Conservation (phyloP, 2,797 vertebrate species). For the Agapornis canus region DNA sequence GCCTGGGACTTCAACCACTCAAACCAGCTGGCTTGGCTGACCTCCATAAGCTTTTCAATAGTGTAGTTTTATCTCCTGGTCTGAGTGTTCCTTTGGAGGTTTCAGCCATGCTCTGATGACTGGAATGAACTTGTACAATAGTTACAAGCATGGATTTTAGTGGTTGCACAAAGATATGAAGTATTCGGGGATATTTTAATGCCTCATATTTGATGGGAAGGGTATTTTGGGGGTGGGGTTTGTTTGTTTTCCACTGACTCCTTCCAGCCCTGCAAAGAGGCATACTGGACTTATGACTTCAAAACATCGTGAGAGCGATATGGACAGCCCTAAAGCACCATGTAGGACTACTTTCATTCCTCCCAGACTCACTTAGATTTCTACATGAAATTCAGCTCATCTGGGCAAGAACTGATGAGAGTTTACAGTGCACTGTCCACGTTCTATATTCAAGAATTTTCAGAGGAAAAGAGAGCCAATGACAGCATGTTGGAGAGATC, state of each 20-base stretch:
- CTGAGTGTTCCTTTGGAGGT: not conserved
- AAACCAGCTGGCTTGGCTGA: not conserved
- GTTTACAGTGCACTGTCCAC: not conserved
- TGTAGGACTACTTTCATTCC: not conserved
- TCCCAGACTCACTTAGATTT: not conserved
- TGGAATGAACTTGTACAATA: not conserved
- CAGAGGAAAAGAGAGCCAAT: not conserved
- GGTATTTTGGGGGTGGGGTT: fast-evolving
- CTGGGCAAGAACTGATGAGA: not conserved
- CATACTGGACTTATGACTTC: not conserved
- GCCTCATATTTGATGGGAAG: fast-evolving
- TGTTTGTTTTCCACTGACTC: not conserved
- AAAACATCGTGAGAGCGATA: not conserved
- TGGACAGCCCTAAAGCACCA: not conserved
- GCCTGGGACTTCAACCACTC: not conserved
- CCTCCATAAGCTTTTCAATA: not conserved
- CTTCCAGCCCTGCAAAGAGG: not conserved
- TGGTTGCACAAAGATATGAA: not conserved
- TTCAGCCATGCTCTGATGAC: not conserved
- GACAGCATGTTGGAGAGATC: not conserved
- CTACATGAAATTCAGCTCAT: not conserved
- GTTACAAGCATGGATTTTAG: not conserved
- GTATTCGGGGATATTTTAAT: not conserved
- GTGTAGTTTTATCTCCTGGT: not conserved
- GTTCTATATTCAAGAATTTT: not conserved